Evolutionary conservation across 64 coral and sea anemone species (phyloP).

Genomic region (Stylophora pistillata): DNA sequence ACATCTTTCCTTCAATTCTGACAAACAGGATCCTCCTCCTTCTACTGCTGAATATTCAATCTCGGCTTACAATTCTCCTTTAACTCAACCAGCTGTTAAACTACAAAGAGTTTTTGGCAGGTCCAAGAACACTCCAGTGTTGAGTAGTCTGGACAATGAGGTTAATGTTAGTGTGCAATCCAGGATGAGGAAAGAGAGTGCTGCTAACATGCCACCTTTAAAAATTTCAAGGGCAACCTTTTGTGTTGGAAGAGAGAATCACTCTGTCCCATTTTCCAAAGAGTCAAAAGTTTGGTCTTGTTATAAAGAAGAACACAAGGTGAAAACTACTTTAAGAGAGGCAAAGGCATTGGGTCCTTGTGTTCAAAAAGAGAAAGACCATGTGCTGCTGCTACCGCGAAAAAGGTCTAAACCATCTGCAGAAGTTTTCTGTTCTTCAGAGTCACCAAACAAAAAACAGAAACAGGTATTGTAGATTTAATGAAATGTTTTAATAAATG

Average conservation of each 20-base stretch:
- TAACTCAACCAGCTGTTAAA: background rate
- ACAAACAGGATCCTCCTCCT: slow-evolving; percentile 36
- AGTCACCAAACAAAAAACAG: slow-evolving; percentile 16
- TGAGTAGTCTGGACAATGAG: background rate
- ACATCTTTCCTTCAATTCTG: background rate
- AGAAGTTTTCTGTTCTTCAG: background rate
- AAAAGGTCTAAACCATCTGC: slow-evolving; percentile 1
- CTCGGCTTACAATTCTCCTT: slow-evolving; percentile 28
- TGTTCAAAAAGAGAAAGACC: background rate
- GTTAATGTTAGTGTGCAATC: background rate
- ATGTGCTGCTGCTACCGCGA: background rate
- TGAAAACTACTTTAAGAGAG: background rate
- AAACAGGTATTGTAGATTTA: background rate
- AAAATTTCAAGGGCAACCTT: background rate
- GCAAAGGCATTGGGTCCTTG: background rate
- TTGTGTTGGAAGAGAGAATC: too few relatives aligned
- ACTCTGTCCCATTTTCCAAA: too few relatives aligned
- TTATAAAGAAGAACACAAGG: too few relatives aligned
- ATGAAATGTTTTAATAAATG: background rate
- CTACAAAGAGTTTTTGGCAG: slow-evolving; percentile 18
- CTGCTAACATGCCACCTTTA: background rate
- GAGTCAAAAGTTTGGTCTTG: too few relatives aligned
- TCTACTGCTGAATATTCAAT: slow-evolving; percentile 7
- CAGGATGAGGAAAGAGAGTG: background rate
- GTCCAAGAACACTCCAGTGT: slow-evolving; percentile 23